Conservation (phyloP, 2,113 vertebrate species). For the Colinus virginianus region DNA sequence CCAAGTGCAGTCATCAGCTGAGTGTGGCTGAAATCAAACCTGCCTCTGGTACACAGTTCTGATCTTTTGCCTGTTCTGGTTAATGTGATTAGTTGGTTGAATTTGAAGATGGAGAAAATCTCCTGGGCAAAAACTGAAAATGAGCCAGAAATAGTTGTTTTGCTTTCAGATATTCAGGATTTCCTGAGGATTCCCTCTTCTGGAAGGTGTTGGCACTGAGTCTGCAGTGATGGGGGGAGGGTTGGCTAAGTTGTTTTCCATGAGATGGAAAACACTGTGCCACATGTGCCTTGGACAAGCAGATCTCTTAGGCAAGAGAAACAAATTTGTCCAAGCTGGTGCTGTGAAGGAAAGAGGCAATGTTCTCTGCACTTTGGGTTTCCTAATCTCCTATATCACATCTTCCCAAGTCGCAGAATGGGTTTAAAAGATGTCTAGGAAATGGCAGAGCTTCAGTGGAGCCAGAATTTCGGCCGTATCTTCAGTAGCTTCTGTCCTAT, state of each 20-base stretch:
- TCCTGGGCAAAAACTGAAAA: not conserved
- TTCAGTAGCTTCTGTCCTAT: not conserved
- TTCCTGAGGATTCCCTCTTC: not conserved
- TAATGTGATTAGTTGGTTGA: not conserved
- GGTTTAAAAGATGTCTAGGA: not conserved
- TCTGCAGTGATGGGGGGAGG: not conserved
- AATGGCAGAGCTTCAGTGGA: not conserved
- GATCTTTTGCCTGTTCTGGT: not conserved
- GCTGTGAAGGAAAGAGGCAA: not conserved
- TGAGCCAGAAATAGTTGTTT: not conserved
- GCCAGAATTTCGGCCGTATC: not conserved
- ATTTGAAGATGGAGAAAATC: not conserved
- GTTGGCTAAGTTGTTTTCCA: rapidly evolving
- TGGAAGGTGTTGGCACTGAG: not conserved
- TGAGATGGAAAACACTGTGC: not conserved
- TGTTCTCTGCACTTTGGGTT: not conserved
- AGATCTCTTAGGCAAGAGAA: not conserved
- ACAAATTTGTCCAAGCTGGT: not conserved
- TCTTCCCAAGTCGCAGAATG: not conserved
- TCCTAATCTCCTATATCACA: not conserved
- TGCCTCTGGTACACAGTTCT: not conserved
- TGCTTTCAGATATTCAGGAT: not conserved
- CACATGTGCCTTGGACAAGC: rapidly evolving
- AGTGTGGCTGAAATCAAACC: constrained; percentile 27
- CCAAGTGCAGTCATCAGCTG: not conserved